Percentiles rank a stretch among this genome's conserved stretches.
phyloP scores from a whole-genome alignment of 1,140 invertebrate species.

The Bombus huntii region DNA sequence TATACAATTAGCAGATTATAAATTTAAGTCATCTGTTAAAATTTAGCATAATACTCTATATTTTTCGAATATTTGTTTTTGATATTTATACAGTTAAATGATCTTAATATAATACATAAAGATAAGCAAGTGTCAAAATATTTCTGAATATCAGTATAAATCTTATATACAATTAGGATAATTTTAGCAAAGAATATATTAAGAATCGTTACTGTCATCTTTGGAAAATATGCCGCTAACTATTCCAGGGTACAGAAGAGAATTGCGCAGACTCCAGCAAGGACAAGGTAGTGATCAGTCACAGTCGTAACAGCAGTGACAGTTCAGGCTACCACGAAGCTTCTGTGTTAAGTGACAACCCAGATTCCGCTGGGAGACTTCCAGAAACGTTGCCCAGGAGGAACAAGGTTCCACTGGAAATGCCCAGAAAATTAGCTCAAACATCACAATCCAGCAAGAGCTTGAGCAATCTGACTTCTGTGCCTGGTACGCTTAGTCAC shows the following conservation, averaged over 20 bases:
- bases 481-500: conserved; percentile 70
- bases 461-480: conserved; percentile 74
- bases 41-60: too few relatives aligned
- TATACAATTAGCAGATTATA: too few relatives aligned
- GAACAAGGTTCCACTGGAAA: conserved; percentile 68
- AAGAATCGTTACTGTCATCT: neutral
- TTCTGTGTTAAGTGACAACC: conserved; percentile 86
- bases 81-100: too few relatives aligned
- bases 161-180: neutral
- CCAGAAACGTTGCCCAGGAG: conserved; percentile 78
- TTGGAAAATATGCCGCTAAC: neutral
- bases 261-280: conserved; percentile 49
- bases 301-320: conserved; percentile 90
- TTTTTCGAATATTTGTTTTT: too few relatives aligned
- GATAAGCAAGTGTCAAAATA: neutral
- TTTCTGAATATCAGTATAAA: neutral
- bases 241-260: neutral
- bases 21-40: too few relatives aligned
- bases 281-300: conserved; percentile 83
- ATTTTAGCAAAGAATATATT: neutral
- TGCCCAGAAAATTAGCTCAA: conserved; percentile 75
- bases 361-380: conserved; percentile 78
- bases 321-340: conserved; percentile 90
- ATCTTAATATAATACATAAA: too few relatives aligned
- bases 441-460: conserved; percentile 80